These are phyloP conservation scores for Acrocephalus scirpaceus DNA, from an alignment of 2,797 vertebrate species.

Conservation along the genomic window DNA sequence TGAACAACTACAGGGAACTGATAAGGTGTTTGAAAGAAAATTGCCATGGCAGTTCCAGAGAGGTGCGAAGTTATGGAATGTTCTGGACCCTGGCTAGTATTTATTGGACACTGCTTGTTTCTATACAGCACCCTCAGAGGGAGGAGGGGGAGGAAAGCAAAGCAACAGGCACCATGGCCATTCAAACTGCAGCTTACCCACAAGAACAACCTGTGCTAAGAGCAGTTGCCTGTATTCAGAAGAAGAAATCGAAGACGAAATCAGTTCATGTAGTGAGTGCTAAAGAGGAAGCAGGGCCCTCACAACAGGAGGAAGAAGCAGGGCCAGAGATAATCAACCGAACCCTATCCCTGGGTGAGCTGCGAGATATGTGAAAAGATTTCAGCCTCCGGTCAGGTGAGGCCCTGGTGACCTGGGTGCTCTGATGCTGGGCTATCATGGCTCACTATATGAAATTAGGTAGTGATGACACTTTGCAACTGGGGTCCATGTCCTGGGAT, in stretches of 20 bases:
- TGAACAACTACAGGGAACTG: background rate
- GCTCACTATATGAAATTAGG: background rate
- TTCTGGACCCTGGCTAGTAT: background rate
- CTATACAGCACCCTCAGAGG: background rate
- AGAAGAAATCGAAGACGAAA: background rate
- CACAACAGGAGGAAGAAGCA: background rate
- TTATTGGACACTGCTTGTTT: background rate
- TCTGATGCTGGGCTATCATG: background rate
- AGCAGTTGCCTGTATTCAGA: background rate
- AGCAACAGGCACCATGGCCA: background rate
- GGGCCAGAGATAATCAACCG: background rate
- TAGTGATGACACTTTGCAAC: background rate
- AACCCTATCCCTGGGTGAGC: background rate
- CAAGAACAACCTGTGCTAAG: background rate
- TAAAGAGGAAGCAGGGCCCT: background rate
- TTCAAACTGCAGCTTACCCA: background rate
- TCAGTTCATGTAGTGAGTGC: background rate
- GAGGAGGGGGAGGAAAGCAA: background rate
- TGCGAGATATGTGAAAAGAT: background rate
- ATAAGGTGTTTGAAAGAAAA: background rate
- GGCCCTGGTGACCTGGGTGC: background rate
- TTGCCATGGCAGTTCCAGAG: background rate
- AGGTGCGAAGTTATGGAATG: rapidly evolving
- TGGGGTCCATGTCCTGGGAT: background rate
- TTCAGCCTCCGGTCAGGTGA: background rate